Evolutionary conservation across 2,113 vertebrate species (phyloP), one percentile per base, ranked within the genome.

Genomic region (Ursus arctos): DNA sequence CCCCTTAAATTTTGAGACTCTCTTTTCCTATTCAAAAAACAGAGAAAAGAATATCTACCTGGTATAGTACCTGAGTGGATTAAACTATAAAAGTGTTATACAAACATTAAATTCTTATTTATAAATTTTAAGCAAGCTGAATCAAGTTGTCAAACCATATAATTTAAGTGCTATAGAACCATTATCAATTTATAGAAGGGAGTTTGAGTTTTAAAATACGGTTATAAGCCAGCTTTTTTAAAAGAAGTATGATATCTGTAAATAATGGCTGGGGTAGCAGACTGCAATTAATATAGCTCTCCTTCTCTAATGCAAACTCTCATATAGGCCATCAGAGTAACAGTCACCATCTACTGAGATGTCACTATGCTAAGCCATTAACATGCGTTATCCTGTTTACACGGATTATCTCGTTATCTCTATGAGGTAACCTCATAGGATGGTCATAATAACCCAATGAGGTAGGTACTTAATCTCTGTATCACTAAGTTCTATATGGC

Each of bases 91-190:
- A 49, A 94, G 2, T 47, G 28, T 65, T 74, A 74, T 7, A 4
- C 2, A 95, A 86, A 92, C 8, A 80, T 63, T 85, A 95, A 92
- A 72, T 65, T 77, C 85, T 51, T 63, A 72, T 47, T 51, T 74
- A 95, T 77, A 86, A 67, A 67, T 53, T 40, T 91, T 71, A 55
- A 88, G 26, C 0, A 91, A 92, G 24, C 36, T 77, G 33, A 89
- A 89, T 53, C 31, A 93, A 33, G 6, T 21, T 90, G 7, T 79
- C 71, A 51, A 97, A 80, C 43, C n/a, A 71, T n/a, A 36, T 95
- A 10, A 91, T 86, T 81, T 79, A 94, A 88, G 31, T 67, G 2
- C 72, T 80, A 74, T 7, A 87, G 59, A 88, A 51, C 36, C 26
- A 49, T 24, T 57, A 22, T 88, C 82, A 71, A 69, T 72, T 81